phyloP scores from a whole-genome alignment of 2,113 vertebrate species.

The Podilymbus podiceps region DNA sequence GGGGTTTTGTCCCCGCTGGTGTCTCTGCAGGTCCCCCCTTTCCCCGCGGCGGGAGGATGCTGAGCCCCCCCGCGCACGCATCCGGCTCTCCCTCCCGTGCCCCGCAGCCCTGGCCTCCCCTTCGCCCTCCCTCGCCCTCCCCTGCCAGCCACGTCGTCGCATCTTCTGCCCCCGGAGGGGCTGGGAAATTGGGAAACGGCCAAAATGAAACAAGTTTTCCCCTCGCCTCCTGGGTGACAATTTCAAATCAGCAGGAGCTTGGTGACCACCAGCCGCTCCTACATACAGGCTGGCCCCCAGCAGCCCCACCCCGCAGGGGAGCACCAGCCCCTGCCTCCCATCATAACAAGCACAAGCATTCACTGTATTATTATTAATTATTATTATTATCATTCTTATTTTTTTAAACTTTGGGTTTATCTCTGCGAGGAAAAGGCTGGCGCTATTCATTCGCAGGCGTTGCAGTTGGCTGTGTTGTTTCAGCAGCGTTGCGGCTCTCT shows the following conservation, averaged over 20 bases:
- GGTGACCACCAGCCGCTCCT: neutral
- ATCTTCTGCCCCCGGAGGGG: neutral
- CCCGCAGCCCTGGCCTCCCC: no score
- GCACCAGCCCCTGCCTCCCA: neutral
- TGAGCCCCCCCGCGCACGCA: fast-evolving
- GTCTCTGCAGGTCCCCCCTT: neutral
- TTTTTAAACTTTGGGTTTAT: neutral
- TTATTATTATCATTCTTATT: neutral
- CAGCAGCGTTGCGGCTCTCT: neutral
- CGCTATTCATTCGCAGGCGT: neutral
- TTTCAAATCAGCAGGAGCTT: neutral
- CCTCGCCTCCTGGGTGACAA: slow-evolving; percentile 25
- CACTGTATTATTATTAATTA: fast-evolving
- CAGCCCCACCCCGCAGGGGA: neutral
- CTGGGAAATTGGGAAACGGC: neutral
- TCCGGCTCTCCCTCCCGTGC: fast-evolving
- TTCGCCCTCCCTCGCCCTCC: no score
- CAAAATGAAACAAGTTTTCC: slow-evolving; percentile 30
- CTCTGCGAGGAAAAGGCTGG: neutral
- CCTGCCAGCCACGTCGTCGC: neutral
- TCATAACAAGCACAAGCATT: neutral
- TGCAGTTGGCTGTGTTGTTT: neutral
- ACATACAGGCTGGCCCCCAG: neutral
- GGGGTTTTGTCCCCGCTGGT: neutral
- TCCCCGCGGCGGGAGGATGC: fast-evolving